Evolutionary conservation across 2,797 vertebrate species (phyloP).

Genomic region (Girardinus metallicus): DNA sequence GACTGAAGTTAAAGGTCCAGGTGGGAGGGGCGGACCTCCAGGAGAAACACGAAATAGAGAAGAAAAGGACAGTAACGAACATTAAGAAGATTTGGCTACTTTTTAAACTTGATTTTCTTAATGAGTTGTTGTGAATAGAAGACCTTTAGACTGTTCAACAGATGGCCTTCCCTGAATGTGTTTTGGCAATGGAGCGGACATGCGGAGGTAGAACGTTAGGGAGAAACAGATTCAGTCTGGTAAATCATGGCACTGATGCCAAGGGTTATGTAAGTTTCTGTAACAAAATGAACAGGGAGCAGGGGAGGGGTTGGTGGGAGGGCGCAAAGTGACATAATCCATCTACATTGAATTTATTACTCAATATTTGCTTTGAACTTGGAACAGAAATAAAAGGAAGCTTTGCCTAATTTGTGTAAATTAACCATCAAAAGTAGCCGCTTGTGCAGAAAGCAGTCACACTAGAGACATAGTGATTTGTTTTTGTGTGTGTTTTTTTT

Average conservation of each 20-base stretch:
- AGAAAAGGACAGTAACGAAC: neutral
- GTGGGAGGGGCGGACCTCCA: conserved; percentile 45
- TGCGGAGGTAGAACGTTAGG: conserved; percentile 20
- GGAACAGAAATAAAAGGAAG: neutral
- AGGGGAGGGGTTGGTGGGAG: neutral
- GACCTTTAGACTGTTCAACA: conserved; percentile 4
- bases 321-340: neutral
- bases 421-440: neutral
- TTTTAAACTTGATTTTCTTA: conserved; percentile 10
- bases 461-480: neutral
- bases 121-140: conserved; percentile 18
- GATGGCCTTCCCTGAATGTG: neutral
- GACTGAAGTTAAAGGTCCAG: conserved; percentile 45
- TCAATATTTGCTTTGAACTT: neutral
- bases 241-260: conserved; percentile 46
- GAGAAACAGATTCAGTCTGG: conserved; percentile 34
- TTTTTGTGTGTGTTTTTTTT: neutral
- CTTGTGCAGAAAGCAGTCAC: neutral
- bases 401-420: neutral
- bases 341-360: neutral
- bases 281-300: conserved; percentile 15
- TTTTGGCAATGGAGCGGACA: conserved; percentile 21
- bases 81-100: conserved; percentile 21
- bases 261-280: conserved; percentile 58
- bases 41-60: neutral